phyloP scores from a whole-genome alignment of 2,113 vertebrate species.

The Pandion haliaetus region DNA sequence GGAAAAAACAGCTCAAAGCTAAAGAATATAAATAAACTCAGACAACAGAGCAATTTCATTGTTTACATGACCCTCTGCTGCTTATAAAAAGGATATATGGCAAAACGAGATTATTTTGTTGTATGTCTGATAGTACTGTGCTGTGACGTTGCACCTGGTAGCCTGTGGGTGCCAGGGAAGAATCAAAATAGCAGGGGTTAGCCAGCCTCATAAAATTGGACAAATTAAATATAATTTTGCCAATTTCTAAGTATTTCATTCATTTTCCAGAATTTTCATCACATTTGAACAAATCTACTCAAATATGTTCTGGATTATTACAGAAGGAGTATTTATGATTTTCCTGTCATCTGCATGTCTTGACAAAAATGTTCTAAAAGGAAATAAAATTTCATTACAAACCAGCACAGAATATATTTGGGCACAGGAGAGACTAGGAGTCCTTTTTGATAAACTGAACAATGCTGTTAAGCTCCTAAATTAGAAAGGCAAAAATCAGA shows the following conservation, averaged over 20 bases:
- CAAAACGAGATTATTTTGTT: slow-evolving; percentile 10
- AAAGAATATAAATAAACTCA: not conserved
- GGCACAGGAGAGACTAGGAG: not conserved
- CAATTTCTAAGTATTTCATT: not conserved
- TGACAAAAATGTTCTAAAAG: not conserved
- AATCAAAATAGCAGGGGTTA: not conserved
- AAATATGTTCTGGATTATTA: not conserved
- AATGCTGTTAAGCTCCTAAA: not conserved
- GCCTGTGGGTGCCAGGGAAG: not conserved
- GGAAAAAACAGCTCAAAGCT: slow-evolving; percentile 13
- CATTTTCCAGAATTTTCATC: not conserved
- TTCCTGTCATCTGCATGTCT: not conserved
- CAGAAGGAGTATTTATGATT: not conserved
- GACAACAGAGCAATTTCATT: not conserved
- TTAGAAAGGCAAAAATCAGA: not conserved
- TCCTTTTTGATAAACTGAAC: not conserved
- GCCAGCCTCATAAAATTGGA: not conserved
- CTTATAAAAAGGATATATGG: slow-evolving; percentile 1
- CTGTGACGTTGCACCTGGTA: not conserved
- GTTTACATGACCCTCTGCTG: not conserved
- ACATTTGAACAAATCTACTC: not conserved
- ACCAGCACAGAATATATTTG: not conserved
- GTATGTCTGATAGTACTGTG: not conserved
- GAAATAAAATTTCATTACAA: not conserved
- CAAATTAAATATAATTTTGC: not conserved